phyloP scores from a whole-genome alignment of 2,113 vertebrate species.

The Telmatochromis brachygnathus region DNA sequence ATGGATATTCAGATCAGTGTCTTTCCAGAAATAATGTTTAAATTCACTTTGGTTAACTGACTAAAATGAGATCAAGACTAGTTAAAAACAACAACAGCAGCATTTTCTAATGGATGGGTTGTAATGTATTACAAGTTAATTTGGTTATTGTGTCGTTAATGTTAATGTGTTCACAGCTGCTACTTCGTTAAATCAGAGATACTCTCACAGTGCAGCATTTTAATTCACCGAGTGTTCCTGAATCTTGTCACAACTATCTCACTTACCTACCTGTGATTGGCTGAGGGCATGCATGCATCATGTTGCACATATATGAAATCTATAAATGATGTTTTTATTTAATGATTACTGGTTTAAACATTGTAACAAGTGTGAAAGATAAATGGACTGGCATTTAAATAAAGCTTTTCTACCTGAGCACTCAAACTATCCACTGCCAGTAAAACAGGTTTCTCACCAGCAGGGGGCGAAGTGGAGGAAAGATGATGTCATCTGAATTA shows the following conservation, averaged over 20 bases:
- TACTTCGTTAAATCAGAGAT: neutral
- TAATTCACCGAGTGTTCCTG: rapidly evolving
- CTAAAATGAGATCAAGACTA: neutral
- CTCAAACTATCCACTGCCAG: neutral
- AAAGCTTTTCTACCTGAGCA: neutral
- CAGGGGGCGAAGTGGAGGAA: neutral
- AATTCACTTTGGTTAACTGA: neutral
- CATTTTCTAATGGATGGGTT: neutral
- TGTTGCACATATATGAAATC: neutral
- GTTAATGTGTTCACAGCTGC: neutral
- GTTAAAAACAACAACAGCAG: neutral
- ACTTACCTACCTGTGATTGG: neutral
- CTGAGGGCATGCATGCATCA: neutral
- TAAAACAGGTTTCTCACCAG: neutral
- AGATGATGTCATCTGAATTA: neutral
- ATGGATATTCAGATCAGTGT: neutral
- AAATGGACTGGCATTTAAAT: neutral
- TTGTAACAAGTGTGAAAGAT: neutral
- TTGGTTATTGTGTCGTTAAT: neutral
- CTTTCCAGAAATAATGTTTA: neutral
- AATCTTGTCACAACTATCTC: neutral
- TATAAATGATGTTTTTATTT: neutral
- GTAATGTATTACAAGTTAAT: neutral
- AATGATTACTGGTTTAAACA: neutral
- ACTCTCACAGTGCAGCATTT: neutral